phyloP scores from a whole-genome alignment of 2,113 vertebrate species.

The Solea senegalensis region DNA sequence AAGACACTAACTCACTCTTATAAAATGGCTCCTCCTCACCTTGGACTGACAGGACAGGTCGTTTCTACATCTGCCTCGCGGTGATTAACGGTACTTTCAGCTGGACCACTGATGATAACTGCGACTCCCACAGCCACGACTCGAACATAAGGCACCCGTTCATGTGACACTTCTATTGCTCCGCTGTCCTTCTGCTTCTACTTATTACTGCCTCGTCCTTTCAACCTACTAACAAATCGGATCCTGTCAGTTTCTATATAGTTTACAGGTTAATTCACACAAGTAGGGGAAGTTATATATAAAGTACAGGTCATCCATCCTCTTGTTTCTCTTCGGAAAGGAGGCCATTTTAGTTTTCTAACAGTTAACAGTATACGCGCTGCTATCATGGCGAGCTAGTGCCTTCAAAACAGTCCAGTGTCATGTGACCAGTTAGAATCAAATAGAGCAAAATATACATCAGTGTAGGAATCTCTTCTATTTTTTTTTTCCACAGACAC shows the following conservation, averaged over 20 bases:
- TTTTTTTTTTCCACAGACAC: slow-evolving; percentile 49
- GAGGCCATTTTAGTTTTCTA: slow-evolving; percentile 5
- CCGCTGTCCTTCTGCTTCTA: slow-evolving; percentile 29
- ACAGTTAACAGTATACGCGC: slow-evolving; percentile 53
- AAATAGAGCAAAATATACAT: slow-evolving; percentile 55
- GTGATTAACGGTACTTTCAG: slow-evolving; percentile 50
- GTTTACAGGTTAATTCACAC: slow-evolving; percentile 46
- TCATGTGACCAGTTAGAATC: slow-evolving; percentile 58
- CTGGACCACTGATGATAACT: slow-evolving; percentile 14
- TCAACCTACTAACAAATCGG: slow-evolving; percentile 18
- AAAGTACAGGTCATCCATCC: slow-evolving; percentile 46
- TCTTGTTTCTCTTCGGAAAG: slow-evolving; percentile 11
- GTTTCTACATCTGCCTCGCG: slow-evolving; percentile 30
- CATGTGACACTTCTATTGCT: slow-evolving; percentile 52
- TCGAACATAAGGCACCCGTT: slow-evolving; percentile 73
- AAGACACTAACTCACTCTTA: slow-evolving; percentile 34
- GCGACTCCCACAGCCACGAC: slow-evolving; percentile 31
- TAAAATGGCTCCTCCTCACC: slow-evolving; percentile 28
- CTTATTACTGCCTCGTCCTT: slow-evolving; percentile 13
- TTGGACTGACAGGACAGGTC: slow-evolving; percentile 31
- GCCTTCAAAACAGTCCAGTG: slow-evolving; percentile 75
- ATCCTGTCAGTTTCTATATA: slow-evolving; percentile 38
- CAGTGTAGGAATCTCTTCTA: slow-evolving; percentile 27
- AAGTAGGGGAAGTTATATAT: slow-evolving; percentile 48
- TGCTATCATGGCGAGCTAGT: slow-evolving; percentile 46